phyloP scores from a whole-genome alignment of 2,113 vertebrate genomes.

The Ageneiosus marmoratus region DNA sequence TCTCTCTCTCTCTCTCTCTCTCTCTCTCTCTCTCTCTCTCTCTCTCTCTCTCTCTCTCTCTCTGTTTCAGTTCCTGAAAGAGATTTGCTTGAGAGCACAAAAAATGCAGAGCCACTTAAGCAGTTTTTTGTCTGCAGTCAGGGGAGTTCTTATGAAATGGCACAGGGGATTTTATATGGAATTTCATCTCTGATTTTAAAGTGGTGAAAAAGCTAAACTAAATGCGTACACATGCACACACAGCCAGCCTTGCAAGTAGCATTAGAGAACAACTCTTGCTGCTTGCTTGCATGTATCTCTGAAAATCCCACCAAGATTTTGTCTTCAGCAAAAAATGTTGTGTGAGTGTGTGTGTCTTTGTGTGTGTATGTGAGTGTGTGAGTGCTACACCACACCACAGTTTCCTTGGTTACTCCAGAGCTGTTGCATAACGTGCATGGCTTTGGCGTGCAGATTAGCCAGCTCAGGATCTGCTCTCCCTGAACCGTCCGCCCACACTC shows the following conservation, averaged over 20 bases:
- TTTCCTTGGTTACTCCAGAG: conserved; percentile 72
- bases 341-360: conserved; percentile 24
- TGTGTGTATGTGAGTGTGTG: conserved; percentile 11
- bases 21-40: no score
- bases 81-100: conserved; percentile 1
- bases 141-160: background rate
- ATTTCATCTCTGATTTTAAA: conserved; percentile 10
- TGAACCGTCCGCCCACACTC: conserved; percentile 65
- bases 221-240: background rate
- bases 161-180: background rate
- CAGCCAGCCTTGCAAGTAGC: conserved; percentile 20
- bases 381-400: conserved; percentile 48
- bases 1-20: no score
- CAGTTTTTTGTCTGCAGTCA: background rate
- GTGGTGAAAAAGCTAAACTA: background rate
- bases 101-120: background rate
- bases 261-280: conserved; percentile 34
- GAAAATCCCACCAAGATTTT: conserved; percentile 47
- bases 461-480: conserved; percentile 64
- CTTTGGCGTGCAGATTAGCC: conserved; percentile 69
- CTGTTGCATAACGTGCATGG: conserved; percentile 71
- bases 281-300: conserved; percentile 22
- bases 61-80: conserved; percentile 29
- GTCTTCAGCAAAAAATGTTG: conserved; percentile 52
- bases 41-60: no score